Evolutionary conservation across 2,888 invertebrate species (phyloP).

Genomic region (Plagiodera versicolora): DNA sequence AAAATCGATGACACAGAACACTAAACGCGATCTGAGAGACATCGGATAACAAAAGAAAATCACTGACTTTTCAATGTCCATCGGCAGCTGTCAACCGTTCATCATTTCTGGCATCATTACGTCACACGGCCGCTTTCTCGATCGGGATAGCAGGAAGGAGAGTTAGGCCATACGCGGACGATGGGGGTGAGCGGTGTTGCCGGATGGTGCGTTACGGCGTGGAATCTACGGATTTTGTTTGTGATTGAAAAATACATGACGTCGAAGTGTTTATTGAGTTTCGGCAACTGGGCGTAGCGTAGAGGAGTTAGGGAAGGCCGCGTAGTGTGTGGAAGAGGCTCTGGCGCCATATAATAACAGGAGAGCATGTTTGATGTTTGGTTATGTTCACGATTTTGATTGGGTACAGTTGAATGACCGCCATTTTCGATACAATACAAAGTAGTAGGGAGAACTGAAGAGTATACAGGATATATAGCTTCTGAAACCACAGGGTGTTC

Average conservation of each 20-base stretch:
- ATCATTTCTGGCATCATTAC: conserved; percentile 55
- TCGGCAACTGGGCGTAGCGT: too few species aligned
- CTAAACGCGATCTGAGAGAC: neutral
- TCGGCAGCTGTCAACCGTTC: conserved; percentile 55
- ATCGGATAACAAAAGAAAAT: neutral
- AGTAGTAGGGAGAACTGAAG: too few species aligned
- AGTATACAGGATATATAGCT: too few species aligned
- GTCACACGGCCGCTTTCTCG: conserved; percentile 52
- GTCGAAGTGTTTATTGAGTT: too few species aligned
- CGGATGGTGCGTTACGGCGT: neutral
- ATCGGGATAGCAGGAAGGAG: conserved; percentile 45
- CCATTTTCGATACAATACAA: too few species aligned
- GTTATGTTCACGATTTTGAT: neutral
- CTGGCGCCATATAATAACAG: conserved; percentile 32
- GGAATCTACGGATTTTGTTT: neutral
- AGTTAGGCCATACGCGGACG: conserved; percentile 28
- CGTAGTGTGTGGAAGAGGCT: conserved; percentile 26
- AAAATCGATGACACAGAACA: neutral
- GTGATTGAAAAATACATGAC: too few species aligned
- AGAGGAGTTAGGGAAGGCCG: conserved; percentile 14
- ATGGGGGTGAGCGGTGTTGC: neutral
- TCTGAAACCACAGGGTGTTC: too few species aligned
- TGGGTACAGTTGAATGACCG: too few species aligned
- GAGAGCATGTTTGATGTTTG: conserved; percentile 18
- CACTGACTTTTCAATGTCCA: neutral